Evolutionary conservation across 2,888 invertebrate species (phyloP).

Genomic region (Pocota personata): DNA sequence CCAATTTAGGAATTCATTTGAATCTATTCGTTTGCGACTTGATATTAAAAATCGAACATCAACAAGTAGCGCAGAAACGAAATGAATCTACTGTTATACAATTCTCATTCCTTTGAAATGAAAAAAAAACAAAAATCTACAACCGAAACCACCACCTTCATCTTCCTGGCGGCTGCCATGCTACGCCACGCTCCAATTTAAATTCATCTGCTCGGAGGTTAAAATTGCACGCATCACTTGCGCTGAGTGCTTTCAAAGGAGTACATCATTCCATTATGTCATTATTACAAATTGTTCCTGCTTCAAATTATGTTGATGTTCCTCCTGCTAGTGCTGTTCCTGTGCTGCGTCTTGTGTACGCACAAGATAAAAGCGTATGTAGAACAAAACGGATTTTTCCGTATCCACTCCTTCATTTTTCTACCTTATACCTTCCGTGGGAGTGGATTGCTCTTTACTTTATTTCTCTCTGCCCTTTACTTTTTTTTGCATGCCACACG

Average conservation of each 20-base stretch:
- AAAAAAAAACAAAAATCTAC: neutral
- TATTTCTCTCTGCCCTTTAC: neutral
- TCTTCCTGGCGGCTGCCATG: neutral
- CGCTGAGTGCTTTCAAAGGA: conserved; percentile 59
- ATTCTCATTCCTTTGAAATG: neutral
- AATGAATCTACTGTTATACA: neutral
- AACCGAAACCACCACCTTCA: conserved; percentile 16
- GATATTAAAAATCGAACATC: neutral
- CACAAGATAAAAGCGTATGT: conserved; percentile 15
- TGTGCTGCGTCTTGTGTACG: conserved; percentile 2
- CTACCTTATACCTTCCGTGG: conserved; percentile 4
- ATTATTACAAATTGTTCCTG: conserved; percentile 57
- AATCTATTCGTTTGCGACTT: neutral
- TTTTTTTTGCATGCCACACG: conserved; percentile 10
- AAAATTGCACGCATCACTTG: conserved; percentile 54
- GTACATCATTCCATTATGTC: conserved; percentile 62
- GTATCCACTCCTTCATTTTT: neutral
- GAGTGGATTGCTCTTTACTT: neutral
- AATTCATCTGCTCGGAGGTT: conserved; percentile 51
- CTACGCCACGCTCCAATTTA: conserved; percentile 25
- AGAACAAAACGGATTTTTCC: conserved; percentile 23
- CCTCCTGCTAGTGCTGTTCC: neutral
- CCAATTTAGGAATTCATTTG: neutral
- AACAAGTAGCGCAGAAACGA: neutral
- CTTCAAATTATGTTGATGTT: conserved; percentile 48